Evolutionary conservation across 2,113 vertebrate genomes (phyloP).

Genomic region (Elanus axillaris): DNA sequence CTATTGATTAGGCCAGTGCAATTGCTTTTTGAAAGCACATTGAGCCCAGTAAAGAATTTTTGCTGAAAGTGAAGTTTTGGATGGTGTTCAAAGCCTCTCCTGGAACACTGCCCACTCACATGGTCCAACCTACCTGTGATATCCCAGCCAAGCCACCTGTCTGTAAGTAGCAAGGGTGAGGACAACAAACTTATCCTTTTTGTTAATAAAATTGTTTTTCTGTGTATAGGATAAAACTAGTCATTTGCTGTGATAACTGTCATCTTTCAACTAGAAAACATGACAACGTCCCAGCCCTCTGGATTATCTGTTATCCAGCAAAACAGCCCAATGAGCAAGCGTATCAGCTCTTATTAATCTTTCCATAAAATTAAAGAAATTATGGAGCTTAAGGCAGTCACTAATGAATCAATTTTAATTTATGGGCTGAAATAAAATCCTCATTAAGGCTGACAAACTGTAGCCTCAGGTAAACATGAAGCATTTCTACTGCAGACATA

Average conservation of each 20-base stretch:
- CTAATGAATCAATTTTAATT: slow-evolving; percentile 69
- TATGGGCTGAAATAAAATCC: slow-evolving; percentile 59
- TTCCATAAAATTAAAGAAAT: slow-evolving; percentile 38
- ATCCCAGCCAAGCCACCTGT: neutral
- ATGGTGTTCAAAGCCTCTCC: neutral
- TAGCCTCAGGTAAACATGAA: slow-evolving; percentile 36
- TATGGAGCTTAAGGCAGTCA: slow-evolving; percentile 41
- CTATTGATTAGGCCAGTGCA: neutral
- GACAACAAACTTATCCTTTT: neutral
- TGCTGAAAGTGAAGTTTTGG: slow-evolving; percentile 18
- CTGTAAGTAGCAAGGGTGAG: neutral
- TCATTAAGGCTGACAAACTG: slow-evolving; percentile 51
- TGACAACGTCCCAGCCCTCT: neutral
- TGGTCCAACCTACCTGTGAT: neutral
- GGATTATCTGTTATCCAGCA: slow-evolving; percentile 11
- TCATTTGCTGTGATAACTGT: neutral
- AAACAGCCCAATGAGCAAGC: neutral
- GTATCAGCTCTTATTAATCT: slow-evolving; percentile 36
- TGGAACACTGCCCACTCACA: neutral
- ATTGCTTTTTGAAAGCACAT: slow-evolving; percentile 11
- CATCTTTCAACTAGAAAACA: neutral
- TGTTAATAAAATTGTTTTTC: neutral
- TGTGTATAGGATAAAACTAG: neutral
- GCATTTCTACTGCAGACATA: slow-evolving; percentile 23
- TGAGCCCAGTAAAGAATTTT: neutral